Conservation (phyloP, 2,797 vertebrate species). For the Eulemur rubriventer region DNA sequence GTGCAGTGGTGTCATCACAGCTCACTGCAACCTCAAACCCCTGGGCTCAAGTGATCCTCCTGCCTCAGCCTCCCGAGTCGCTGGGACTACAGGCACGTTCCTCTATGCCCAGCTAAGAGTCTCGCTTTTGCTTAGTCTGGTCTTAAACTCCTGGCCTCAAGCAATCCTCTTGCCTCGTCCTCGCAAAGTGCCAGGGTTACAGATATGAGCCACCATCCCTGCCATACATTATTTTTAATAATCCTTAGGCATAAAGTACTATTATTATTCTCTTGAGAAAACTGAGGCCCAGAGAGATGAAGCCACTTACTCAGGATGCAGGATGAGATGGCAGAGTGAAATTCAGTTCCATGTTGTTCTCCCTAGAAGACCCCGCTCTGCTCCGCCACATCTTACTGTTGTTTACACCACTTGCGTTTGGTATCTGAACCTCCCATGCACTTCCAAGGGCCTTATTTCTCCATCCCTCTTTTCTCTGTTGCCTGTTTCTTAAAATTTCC, state of each 20-base stretch:
- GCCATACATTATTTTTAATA: neutral
- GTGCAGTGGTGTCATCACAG: neutral
- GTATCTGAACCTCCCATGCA: neutral
- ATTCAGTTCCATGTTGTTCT: neutral
- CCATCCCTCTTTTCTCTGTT: neutral
- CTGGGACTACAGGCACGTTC: neutral
- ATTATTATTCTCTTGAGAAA: conserved; percentile 24
- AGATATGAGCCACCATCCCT: neutral
- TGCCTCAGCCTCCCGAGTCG: neutral
- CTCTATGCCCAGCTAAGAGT: neutral
- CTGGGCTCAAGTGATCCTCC: neutral
- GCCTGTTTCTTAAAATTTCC: neutral
- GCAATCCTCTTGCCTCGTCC: neutral
- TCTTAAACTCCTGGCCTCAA: neutral
- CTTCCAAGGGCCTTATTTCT: neutral
- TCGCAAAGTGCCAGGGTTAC: neutral
- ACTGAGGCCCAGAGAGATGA: neutral
- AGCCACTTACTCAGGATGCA: neutral
- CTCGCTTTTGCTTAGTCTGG: neutral
- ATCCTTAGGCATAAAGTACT: neutral
- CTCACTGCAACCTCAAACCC: neutral
- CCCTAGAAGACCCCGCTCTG: neutral
- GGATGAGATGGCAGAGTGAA: neutral
- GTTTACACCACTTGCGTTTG: neutral
- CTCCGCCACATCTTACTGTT: neutral